Evolutionary conservation across 1,140 invertebrate species (phyloP), one percentile per base, ranked within the genome.

Genomic region (Lineus longissimus): DNA sequence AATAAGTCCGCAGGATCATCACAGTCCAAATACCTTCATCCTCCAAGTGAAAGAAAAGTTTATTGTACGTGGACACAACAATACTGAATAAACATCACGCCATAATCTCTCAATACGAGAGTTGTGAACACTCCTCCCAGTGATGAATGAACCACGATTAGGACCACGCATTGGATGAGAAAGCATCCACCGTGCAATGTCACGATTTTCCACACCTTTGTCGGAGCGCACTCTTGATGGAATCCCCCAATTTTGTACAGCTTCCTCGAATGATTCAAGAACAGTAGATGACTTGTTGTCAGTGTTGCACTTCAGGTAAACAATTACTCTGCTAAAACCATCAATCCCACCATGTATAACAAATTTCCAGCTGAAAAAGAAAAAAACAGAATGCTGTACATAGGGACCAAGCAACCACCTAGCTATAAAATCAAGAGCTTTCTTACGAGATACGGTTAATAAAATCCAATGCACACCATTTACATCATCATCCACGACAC

Each of bases 261-360:
- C 66, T 11, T 31, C 19, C 15, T 15, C 25, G 47, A 67, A 67
- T 15, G 15, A 11, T 33, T 33, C 17, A 11, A 68, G 25, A 19
- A 67, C 63, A 17, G 65, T 67, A 30, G 9, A n/a, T 2, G 65
- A 25, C 19, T 23, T 40, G 65, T 67, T 72, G 23, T 69, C 69
- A 11, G 25, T 61, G 9, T 27, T 27, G 33, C 41, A 58, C 15
- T 63, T 25, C 15, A 71, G 22, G 41, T 54, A 71, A 9, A 59
- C 59, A 4, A 68, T 45, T 9, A 71, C 13, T 19, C 70, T 23
- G 15, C 45, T 59, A 30, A 31, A 71, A 2, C 69, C 70, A 68
- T 71, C 70, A 41, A 71, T 68, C 17, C 61, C 59, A 19, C 70
- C 70, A 65, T 70, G 70, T 15, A 72, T 65, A 1, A 62, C 59